Base-by-base conservation (phyloP, 2,888 invertebrate species). In the Trisateles emortualis region DNA sequence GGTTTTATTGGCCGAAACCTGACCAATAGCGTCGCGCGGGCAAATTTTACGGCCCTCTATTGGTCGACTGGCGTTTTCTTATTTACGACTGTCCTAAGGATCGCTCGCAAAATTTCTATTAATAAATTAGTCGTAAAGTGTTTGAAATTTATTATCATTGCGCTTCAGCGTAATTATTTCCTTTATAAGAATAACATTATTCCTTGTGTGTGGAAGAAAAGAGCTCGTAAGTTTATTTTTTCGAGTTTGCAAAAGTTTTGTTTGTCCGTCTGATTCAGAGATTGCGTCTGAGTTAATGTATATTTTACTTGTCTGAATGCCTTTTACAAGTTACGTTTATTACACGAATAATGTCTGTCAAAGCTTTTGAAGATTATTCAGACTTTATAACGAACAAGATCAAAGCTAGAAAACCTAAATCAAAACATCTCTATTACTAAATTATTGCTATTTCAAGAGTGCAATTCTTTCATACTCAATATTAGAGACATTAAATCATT, bases 41-140 rank as follows among this genome's bases (percentile, higher is more conserved):
- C 85, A 80, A 85, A 88, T 87, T 90, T 92, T 86, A 92, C 82
- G 81, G 81, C 72, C 77, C 56, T 62, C 82, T 84, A 89, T 90
- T 90, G 90, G 90, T 76, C 80, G 81, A 79, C 76, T 77, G 78
- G 88, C 80, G 86, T 87, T 89, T 81, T 85, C 86, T 86, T 86
- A 86, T 91, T 91, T 91, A 92, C 90, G 92, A 90, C 85, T 79
- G 79, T 83, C 81, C 87, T 87, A 85, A 91, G 90, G 90, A 88
- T 88, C 80, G 84, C 86, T 86, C 87, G 91, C 91, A 78, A 92
- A 92, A 89, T 87, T 91, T 91, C 92, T 92, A 92, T 90, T 92
- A 92, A 90, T 92, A 92, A 90, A 91, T 90, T 89, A 88, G 86
- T 87, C 90, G 89, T 91, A 90, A 91, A 90, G 76, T 83, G 78